Conservation (phyloP, 1,140 invertebrate species). For the Anastatus disparis region DNA sequence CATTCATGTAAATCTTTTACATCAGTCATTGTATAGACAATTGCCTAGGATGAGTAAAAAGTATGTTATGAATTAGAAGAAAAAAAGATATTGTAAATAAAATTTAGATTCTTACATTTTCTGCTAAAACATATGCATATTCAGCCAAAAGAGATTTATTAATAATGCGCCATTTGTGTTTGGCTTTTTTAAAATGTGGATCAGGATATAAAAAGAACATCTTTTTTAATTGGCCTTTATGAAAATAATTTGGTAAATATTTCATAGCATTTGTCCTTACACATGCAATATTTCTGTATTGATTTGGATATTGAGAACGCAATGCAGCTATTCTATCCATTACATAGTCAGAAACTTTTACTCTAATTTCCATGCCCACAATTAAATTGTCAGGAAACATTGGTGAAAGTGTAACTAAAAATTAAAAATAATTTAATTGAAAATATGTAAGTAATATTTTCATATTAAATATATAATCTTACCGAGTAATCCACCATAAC, state of each 20-base stretch:
- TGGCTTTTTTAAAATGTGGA: slow-evolving; percentile 99
- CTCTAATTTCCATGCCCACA: slow-evolving; percentile 97
- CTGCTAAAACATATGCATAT: slow-evolving; percentile 93
- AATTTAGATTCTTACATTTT: slow-evolving; percentile 73
- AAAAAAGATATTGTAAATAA: not conserved
- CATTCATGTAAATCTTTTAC: slow-evolving; percentile 97
- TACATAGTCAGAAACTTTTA: slow-evolving; percentile 99
- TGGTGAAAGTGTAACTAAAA: slow-evolving; percentile 83
- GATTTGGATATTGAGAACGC: slow-evolving; percentile 76
- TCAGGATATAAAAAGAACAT: slow-evolving; percentile 99
- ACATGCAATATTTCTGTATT: slow-evolving; percentile 95
- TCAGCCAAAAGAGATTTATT: slow-evolving; percentile 92
- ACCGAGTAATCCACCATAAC: slow-evolving; percentile 96
- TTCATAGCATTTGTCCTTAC: slow-evolving; percentile 99
- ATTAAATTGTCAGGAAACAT: slow-evolving; percentile 92
- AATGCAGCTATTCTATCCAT: slow-evolving; percentile 93
- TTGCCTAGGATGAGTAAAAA: slow-evolving; percentile 72
- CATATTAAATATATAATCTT: slow-evolving; percentile 46
- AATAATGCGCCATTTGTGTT: slow-evolving; percentile 99
- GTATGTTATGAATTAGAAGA: slow-evolving; percentile 23
- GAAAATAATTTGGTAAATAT: slow-evolving; percentile 96
- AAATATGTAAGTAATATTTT: slow-evolving; percentile 26
- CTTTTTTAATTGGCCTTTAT: slow-evolving; percentile 95
- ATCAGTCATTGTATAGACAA: slow-evolving; percentile 97
- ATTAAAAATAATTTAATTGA: slow-evolving; percentile 34